Percentiles rank a stretch among this genome's conserved stretches.
Evolutionary conservation across 1,140 invertebrate species (phyloP).

Genomic region (Procambarus virginalis): DNA sequence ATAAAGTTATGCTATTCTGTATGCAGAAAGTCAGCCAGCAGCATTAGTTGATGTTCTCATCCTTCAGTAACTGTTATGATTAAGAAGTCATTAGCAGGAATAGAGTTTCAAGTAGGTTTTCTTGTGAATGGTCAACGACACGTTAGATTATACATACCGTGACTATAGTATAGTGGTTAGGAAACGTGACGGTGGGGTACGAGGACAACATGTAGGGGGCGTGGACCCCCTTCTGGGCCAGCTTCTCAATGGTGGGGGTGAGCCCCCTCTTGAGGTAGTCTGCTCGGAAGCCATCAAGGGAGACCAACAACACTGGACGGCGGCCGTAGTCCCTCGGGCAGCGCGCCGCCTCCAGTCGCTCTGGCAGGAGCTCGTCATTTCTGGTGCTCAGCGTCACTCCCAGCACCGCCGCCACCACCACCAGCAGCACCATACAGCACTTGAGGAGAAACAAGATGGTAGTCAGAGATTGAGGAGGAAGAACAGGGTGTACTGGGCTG

Average conservation of each 20-base stretch:
- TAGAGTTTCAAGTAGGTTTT: too few relatives aligned
- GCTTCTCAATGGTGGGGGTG: slow-evolving; percentile 76
- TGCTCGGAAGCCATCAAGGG: slow-evolving; percentile 83
- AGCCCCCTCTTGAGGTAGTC: slow-evolving; percentile 80
- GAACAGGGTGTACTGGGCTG: too few relatives aligned
- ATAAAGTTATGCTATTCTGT: too few relatives aligned
- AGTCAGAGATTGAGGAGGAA: too few relatives aligned
- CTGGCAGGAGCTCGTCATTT: too few relatives aligned
- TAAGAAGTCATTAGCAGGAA: neutral
- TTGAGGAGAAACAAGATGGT: too few relatives aligned
- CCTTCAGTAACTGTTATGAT: neutral
- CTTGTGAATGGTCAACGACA: neutral
- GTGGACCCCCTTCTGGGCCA: slow-evolving; percentile 78
- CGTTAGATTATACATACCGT: neutral
- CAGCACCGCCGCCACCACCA: too few relatives aligned
- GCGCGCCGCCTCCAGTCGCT: too few relatives aligned
- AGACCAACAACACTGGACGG: slow-evolving; percentile 79
- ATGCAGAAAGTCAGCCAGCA: neutral
- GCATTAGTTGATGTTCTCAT: neutral
- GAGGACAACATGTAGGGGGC: slow-evolving; percentile 80
- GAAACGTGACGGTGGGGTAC: slow-evolving; percentile 85
- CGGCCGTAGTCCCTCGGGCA: slow-evolving; percentile 4
- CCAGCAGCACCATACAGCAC: too few relatives aligned
- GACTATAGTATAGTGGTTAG: slow-evolving; percentile 81
- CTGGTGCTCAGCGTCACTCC: too few relatives aligned